These are phyloP conservation scores for Ferdinandea cuprea DNA, from an alignment of 2,888 invertebrate species.

Conservation along the genomic window DNA sequence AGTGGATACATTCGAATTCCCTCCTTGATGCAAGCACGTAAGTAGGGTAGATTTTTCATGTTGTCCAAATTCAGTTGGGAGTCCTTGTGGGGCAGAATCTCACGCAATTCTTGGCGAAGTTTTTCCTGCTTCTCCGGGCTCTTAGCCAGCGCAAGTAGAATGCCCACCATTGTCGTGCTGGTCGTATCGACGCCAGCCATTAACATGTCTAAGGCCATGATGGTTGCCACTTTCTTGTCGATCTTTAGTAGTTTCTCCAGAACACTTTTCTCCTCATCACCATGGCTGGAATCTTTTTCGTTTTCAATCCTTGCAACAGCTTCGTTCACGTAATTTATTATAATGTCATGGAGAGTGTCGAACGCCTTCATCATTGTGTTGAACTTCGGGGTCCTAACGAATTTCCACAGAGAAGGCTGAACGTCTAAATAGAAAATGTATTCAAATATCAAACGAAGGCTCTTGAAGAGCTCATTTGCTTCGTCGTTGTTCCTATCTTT, in stretches of 20 bases:
- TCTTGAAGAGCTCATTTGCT: conserved; percentile 55
- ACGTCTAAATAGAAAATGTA: conserved; percentile 75
- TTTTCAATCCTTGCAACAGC: conserved; percentile 79
- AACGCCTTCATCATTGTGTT: conserved; percentile 75
- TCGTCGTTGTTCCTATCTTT: conserved; percentile 60
- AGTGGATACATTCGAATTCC: conserved; percentile 86
- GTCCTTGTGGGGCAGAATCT: conserved; percentile 80
- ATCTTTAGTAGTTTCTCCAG: conserved; percentile 86
- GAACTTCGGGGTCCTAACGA: conserved; percentile 76
- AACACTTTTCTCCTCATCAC: conserved; percentile 84
- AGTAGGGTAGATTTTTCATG: conserved; percentile 84
- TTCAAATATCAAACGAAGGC: conserved; percentile 61
- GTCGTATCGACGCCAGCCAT: conserved; percentile 88
- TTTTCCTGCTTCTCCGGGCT: conserved; percentile 86
- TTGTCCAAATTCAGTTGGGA: conserved; percentile 81
- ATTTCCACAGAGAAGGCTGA: conserved; percentile 76
- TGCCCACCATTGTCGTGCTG: conserved; percentile 84
- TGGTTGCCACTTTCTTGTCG: conserved; percentile 86
- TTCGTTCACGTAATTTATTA: conserved; percentile 79
- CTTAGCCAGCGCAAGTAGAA: conserved; percentile 86
- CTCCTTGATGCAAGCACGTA: conserved; percentile 89
- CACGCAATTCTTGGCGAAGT: conserved; percentile 85
- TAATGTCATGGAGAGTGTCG: conserved; percentile 77
- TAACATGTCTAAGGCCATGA: conserved; percentile 89
- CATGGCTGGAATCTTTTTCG: background rate